phyloP scores from a whole-genome alignment of 2,888 invertebrate species.

The Xylophagus ater region DNA sequence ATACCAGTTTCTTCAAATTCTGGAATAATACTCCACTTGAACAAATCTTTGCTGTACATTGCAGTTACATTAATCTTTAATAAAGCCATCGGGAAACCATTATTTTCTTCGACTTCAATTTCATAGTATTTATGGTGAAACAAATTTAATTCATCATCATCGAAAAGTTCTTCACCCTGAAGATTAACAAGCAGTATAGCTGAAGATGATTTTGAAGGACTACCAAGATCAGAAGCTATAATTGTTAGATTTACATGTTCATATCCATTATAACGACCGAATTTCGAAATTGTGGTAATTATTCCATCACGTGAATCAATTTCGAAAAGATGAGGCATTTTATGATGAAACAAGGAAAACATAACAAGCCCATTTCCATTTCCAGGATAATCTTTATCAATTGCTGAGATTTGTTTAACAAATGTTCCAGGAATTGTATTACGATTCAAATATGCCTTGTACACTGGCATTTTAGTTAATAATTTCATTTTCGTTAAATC shows the following conservation, averaged over 20 bases:
- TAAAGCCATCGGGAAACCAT: constrained; percentile 59
- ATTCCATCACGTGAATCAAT: constrained; percentile 80
- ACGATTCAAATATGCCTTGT: constrained; percentile 62
- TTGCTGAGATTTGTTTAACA: constrained; percentile 66
- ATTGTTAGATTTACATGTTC: constrained; percentile 62
- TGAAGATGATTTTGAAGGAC: constrained; percentile 68
- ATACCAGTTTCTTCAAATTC: constrained; percentile 48
- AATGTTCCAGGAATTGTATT: constrained; percentile 63
- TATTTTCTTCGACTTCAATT: constrained; percentile 72
- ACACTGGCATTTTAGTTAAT: constrained; percentile 49
- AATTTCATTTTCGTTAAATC: constrained; percentile 12
- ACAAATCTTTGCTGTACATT: constrained; percentile 49
- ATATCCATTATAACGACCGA: constrained; percentile 34
- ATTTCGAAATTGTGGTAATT: constrained; percentile 59
- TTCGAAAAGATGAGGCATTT: constrained; percentile 53
- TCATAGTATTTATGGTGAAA: constrained; percentile 66
- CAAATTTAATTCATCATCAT: constrained; percentile 28
- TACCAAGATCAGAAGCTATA: constrained; percentile 74
- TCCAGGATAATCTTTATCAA: constrained; percentile 72
- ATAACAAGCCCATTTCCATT: constrained; percentile 80
- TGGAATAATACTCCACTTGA: constrained; percentile 52
- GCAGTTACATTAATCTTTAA: constrained; percentile 67
- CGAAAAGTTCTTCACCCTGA: constrained; percentile 42
- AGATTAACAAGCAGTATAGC: constrained; percentile 59
- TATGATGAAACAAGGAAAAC: constrained; percentile 59